These are phyloP conservation scores for Xestoiulus laeticollis DNA, from an alignment of 2,888 invertebrate genomes.

Conservation along the genomic window DNA sequence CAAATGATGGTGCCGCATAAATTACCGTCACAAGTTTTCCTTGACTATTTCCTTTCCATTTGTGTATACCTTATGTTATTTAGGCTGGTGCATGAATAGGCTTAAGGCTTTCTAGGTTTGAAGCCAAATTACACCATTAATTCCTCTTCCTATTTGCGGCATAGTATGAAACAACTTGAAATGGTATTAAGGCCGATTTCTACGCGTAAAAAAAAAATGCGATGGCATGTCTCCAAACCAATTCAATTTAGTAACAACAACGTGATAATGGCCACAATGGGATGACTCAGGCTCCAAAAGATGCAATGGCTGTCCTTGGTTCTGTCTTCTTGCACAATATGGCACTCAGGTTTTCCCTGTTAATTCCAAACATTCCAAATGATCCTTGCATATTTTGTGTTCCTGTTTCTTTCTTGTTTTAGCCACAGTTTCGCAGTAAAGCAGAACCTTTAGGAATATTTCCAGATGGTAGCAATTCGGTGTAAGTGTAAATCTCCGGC, in stretches of 20 bases:
- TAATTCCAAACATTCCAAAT: constrained; percentile 2
- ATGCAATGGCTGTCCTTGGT: constrained; percentile 2
- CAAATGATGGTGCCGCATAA: background rate
- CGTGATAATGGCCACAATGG: constrained; percentile 30
- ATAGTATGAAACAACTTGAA: background rate
- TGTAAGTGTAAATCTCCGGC: background rate
- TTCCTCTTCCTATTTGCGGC: constrained; percentile 31
- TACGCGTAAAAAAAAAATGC: background rate
- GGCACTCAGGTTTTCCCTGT: background rate
- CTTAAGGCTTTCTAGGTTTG: background rate
- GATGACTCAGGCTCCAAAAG: constrained; percentile 31
- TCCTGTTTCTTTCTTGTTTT: background rate
- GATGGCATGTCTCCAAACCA: constrained; percentile 3
- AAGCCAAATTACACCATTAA: constrained; percentile 29
- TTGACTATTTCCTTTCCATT: background rate
- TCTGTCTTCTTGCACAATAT: constrained; percentile 8
- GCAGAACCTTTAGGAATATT: background rate
- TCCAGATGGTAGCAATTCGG: background rate
- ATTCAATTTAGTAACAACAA: constrained; percentile 39
- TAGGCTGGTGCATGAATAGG: background rate
- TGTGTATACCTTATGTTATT: background rate
- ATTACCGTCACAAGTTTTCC: background rate
- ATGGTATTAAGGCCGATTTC: constrained; percentile 11
- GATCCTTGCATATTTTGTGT: background rate
- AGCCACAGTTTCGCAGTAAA: background rate